Conservation (phyloP, 2,888 invertebrate species). For the Eupithecia exiguata region DNA sequence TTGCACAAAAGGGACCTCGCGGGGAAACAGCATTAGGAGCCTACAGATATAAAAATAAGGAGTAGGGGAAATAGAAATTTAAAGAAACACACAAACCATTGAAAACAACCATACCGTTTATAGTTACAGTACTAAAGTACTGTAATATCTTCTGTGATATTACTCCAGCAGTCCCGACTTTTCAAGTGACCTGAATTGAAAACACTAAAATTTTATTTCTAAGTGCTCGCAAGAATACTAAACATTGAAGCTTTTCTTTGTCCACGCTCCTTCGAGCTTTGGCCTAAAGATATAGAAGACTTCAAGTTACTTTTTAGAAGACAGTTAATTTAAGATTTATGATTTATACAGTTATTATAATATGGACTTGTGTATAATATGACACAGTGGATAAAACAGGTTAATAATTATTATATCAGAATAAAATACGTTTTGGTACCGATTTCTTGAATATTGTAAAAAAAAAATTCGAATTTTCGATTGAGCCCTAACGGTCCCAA, state of each 20-base stretch:
- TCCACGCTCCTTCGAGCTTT: neutral
- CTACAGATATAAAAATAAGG: neutral
- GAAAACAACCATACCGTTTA: neutral
- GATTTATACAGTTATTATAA: neutral
- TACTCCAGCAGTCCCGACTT: neutral
- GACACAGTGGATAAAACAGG: neutral
- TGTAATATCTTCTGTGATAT: constrained; percentile 17
- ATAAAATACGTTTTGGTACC: too few species aligned
- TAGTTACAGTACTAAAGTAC: neutral
- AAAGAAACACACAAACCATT: neutral
- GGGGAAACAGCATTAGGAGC: neutral
- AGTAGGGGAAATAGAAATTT: neutral
- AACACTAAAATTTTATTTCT: constrained; percentile 14
- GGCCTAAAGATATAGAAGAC: neutral
- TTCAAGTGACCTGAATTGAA: constrained; percentile 13
- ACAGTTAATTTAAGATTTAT: neutral
- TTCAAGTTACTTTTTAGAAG: neutral
- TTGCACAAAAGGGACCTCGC: too few species aligned
- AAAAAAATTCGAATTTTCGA: too few species aligned
- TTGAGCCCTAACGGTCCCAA: too few species aligned
- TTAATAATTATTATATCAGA: too few species aligned
- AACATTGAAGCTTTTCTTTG: constrained; percentile 2
- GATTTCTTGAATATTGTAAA: too few species aligned
- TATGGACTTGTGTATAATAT: neutral
- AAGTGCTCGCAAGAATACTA: constrained; percentile 21